Evolutionary conservation across 2,888 invertebrate genomes (phyloP), one percentile per base, ranked within the genome.

Genomic region (Spialia ferax): DNA sequence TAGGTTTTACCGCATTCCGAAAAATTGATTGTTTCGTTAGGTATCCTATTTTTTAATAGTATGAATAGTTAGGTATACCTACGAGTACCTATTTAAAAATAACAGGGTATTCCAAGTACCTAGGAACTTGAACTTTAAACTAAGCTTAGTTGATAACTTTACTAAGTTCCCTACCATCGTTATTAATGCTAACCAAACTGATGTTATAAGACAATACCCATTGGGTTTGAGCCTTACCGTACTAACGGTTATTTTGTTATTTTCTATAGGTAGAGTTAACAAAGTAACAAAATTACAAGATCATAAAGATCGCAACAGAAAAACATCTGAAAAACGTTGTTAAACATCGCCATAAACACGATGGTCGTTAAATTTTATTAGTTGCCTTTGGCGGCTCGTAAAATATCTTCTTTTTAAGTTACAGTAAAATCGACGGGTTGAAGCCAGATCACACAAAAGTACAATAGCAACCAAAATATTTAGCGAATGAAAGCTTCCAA

Each of bases 351-450:
- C 87, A 87, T 89, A 90, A 91, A 91, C 80, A 83, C 77, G 78
- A 80, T 73, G 83, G 80, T 81, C 81, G 82, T 85, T 83, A 84
- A 81, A 77, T 80, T 81, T 87, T 86, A 85, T 88, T 82, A 79
- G 79, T 79, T 81, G 80, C 83, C 87, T 89, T 89, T 89, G 88
- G 87, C 89, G 88, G 87, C 79, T 82, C 83, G 77, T 86, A 87
- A 85, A 85, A 42, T 54, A 67, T 67, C 70, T 45, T 81, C 11
- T 83, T 86, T 87, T 87, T 75, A 81, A 80, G 81, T 80, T 80
- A 75, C 81, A 74, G 81, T 76, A 71, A 85, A 82, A 85, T 79
- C 81, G 85, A 86, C 83, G 88, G 85, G 85, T 88, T 89, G 83
- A 79, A 76, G 77, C 70, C 71, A 79, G 78, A n/a, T 42, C 57